These are phyloP conservation scores for Ethmia dodecea DNA, from an alignment of 2,888 invertebrate species.

Conservation along the genomic window DNA sequence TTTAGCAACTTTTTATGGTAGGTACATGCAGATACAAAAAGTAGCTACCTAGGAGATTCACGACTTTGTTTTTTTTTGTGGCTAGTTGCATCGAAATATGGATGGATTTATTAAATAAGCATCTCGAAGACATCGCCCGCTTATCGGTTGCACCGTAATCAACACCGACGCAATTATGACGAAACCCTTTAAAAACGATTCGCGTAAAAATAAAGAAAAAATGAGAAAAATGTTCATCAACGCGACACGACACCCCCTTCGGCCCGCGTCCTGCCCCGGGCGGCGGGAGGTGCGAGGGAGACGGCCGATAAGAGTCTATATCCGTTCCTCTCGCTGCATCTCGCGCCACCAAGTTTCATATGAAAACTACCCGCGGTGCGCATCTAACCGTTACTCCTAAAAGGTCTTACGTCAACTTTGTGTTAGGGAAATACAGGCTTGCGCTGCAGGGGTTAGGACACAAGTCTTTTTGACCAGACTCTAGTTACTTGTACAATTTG, in stretches of 20 bases:
- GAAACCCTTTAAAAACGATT: constrained; percentile 78
- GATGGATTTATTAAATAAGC: neutral
- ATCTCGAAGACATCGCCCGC: constrained; percentile 20
- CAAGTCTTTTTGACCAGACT: neutral
- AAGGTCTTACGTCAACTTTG: constrained; percentile 28
- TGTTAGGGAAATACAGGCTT: constrained; percentile 17
- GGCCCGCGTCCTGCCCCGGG: constrained; percentile 44
- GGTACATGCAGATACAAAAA: no score
- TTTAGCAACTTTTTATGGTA: no score
- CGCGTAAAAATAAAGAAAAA: constrained; percentile 74
- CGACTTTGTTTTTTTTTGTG: no score
- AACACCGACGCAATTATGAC: constrained; percentile 72
- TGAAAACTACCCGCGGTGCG: constrained; percentile 75
- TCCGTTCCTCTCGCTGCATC: constrained; percentile 55
- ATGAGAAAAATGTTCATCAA: constrained; percentile 77
- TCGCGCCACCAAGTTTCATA: constrained; percentile 70
- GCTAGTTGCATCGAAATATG: no score
- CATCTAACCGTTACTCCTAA: constrained; percentile 29
- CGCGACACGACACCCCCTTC: constrained; percentile 66
- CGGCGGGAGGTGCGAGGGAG: constrained; percentile 61
- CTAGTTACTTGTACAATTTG: constrained; percentile 24
- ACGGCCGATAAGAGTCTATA: constrained; percentile 33
- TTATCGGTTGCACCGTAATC: constrained; percentile 66
- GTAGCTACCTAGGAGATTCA: no score
- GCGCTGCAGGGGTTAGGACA: constrained; percentile 3